Base-by-base conservation (phyloP, 2,797 vertebrate species). In the Orientallactaga sibirica region DNA sequence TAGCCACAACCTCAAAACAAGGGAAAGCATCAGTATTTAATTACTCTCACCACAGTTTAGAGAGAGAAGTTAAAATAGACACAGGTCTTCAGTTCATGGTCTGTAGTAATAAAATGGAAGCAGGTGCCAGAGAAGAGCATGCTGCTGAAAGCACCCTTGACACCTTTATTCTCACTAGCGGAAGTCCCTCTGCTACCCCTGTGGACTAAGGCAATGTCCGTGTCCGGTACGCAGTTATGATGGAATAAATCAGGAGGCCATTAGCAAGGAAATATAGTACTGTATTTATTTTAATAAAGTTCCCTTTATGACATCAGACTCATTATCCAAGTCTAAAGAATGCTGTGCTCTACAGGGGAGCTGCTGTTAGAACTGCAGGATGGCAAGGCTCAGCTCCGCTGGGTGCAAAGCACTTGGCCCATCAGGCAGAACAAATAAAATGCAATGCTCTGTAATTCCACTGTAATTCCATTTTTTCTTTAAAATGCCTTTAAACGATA, bases 271-370 rank as follows among this genome's bases (percentile, higher is more conserved):
- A 96, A 88, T 91, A 90, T 71, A 75, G 87, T 61, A 92, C 76
- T 81, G 83, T 97, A 96, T 98, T 97, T 95, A 96, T 71, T 91
- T 96, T 97, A 98, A 95, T 90, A 97, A 97, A 94, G 93, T 96
- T 96, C 94, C 92, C 91, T 94, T 96, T 96, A 95, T 93, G 94
- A 97, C 95, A 97, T 86, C 73, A 24, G 3, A 90, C 93, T 97
- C 97, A 98, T 98, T 97, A 98, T 64, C 87, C 96, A 94, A 97
- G 88, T 77, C 95, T 96, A 73, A 96, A 96, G 97, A 97, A 96
- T 25, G 92, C 88, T 97, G 85, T 74, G 75, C 96, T 96, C 98
- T 79, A 93, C 20, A 1, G 92, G 94, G 95, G 92, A 97, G 92
- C 93, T 80, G 67, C 92, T 90, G 95, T 96, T 96, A 94, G 80